Conservation (phyloP, 2,888 invertebrate species). For the Pantelozetes paolii region DNA sequence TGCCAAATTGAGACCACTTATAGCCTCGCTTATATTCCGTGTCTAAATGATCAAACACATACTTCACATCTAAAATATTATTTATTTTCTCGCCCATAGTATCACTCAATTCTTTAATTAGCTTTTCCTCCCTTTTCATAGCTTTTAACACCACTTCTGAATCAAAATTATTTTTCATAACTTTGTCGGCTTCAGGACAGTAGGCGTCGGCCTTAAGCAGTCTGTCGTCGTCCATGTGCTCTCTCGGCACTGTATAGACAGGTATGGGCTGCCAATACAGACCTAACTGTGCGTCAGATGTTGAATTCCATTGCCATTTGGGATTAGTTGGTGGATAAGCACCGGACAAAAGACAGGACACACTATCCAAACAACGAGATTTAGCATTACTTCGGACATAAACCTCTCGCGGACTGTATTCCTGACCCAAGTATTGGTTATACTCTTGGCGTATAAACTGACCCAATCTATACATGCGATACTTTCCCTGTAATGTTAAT, state of each 20-base stretch:
- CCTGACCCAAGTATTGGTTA: background rate
- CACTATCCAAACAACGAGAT: slow-evolving; percentile 39
- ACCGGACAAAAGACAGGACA: slow-evolving; percentile 15
- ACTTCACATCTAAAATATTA: background rate
- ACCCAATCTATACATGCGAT: slow-evolving; percentile 41
- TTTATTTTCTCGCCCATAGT: slow-evolving; percentile 8
- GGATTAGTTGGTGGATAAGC: slow-evolving; percentile 19
- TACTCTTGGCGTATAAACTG: slow-evolving; percentile 36
- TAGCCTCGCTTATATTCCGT: slow-evolving; percentile 32
- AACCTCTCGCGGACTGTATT: slow-evolving; percentile 31
- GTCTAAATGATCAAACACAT: background rate
- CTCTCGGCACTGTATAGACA: background rate
- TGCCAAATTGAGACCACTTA: slow-evolving; percentile 30
- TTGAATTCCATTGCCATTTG: slow-evolving; percentile 31
- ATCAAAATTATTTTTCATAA: background rate
- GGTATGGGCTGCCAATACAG: slow-evolving; percentile 34
- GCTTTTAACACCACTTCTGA: background rate
- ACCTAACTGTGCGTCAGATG: slow-evolving; percentile 1
- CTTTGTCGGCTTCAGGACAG: slow-evolving; percentile 33
- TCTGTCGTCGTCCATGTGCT: slow-evolving; percentile 1
- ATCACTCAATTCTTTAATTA: slow-evolving; percentile 11
- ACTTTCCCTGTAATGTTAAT: slow-evolving; percentile 32
- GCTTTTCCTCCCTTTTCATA: slow-evolving; percentile 3
- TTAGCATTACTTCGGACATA: slow-evolving; percentile 31
- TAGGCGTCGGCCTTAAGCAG: background rate